phyloP scores from a whole-genome alignment of 1,140 invertebrate genomes.

The Drosophila kanapiae region DNA sequence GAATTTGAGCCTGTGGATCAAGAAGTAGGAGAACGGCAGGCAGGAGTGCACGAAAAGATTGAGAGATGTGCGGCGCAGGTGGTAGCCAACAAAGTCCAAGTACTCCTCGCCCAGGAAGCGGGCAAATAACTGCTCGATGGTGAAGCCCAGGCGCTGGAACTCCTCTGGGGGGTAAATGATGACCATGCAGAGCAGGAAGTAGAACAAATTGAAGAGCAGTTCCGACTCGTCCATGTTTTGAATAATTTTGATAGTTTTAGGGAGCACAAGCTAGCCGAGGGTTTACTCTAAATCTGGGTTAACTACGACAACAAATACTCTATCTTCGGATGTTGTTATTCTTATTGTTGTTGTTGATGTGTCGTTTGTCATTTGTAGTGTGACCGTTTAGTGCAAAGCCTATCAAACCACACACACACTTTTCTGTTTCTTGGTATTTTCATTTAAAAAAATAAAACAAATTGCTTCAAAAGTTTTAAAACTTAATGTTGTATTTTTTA shows the following conservation, averaged over 20 bases:
- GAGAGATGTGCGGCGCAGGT: conserved; percentile 89
- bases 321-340: conserved; percentile 3
- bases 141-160: conserved; percentile 91
- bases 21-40: conserved; percentile 89
- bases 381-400: too few species aligned
- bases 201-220: conserved; percentile 89
- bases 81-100: conserved; percentile 90
- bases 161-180: conserved; percentile 91
- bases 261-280: conserved; percentile 10
- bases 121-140: conserved; percentile 89
- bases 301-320: conserved; percentile 12
- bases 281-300: conserved; percentile 8
- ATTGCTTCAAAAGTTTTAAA: too few species aligned
- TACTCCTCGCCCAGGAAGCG: conserved; percentile 89
- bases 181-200: conserved; percentile 89
- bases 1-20: conserved; percentile 86
- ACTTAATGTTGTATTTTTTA: too few species aligned
- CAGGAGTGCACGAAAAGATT: conserved; percentile 89
- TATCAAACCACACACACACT: too few species aligned
- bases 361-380: neutral
- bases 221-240: conserved; percentile 84
- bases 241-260: conserved; percentile 67
- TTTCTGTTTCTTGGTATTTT: too few species aligned
- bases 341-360: conserved; percentile 13
- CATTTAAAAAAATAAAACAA: too few species aligned